Percentiles rank a stretch among this genome's conserved stretches.
These are phyloP conservation scores for Palaemon carinicauda DNA, from an alignment of 1,140 invertebrate species.

Conservation along the genomic window DNA sequence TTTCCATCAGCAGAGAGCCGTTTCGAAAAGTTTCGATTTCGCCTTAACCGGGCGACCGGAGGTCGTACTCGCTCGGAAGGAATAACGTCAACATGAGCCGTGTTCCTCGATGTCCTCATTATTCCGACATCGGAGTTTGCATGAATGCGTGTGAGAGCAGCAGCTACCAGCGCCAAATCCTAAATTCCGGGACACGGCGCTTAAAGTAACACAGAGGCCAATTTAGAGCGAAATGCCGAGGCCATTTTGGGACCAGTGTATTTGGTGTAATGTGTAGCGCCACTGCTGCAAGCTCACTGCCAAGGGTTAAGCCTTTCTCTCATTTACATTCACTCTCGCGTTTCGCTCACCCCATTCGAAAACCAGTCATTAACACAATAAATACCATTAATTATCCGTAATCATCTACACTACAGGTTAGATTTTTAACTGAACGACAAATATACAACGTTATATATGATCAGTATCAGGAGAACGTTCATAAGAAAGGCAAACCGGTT, in stretches of 20 bases:
- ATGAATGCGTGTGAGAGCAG: neutral
- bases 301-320: slow-evolving; percentile 28
- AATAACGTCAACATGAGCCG: too few species aligned
- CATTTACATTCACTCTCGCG: neutral
- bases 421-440: too few species aligned
- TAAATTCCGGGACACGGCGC: neutral
- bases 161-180: neutral
- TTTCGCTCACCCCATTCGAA: slow-evolving; percentile 6
- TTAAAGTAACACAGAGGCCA: slow-evolving; percentile 5
- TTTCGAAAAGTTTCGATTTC: neutral
- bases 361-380: too few species aligned
- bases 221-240: slow-evolving; percentile 15
- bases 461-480: too few species aligned
- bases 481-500: neutral
- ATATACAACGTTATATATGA: neutral
- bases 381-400: too few species aligned
- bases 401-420: too few species aligned
- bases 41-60: neutral
- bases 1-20: neutral
- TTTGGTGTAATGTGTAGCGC: slow-evolving; percentile 50
- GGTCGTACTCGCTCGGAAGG: neutral
- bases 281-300: neutral
- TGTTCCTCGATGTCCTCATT: too few species aligned
- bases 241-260: slow-evolving; percentile 10
- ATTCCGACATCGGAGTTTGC: too few species aligned